Evolutionary conservation across 2,888 invertebrate genomes (phyloP).

Genomic region (Stenodema calcarata): DNA sequence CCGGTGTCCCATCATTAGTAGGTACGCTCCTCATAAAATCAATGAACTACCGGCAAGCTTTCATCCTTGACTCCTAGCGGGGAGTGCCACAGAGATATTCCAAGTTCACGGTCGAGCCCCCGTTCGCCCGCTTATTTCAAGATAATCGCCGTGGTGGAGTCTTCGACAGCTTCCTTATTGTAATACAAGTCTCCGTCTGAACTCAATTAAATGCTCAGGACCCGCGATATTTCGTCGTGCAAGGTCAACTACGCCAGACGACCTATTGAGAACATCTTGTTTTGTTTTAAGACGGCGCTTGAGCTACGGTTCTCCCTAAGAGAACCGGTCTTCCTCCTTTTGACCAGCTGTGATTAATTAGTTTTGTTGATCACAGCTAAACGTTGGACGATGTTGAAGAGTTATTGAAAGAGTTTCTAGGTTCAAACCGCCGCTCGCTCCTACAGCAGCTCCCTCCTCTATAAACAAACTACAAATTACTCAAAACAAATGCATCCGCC

Average conservation of each 20-base stretch:
- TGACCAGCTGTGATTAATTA: too few relatives aligned
- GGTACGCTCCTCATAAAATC: too few relatives aligned
- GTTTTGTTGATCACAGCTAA: too few relatives aligned
- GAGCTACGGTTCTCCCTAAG: too few relatives aligned
- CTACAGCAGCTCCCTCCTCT: too few relatives aligned
- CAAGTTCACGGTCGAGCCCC: conserved; percentile 3
- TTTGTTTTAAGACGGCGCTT: background rate
- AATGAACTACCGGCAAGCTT: background rate
- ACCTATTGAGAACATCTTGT: background rate
- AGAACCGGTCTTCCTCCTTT: too few relatives aligned
- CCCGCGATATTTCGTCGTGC: background rate
- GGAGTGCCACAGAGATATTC: background rate
- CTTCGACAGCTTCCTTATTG: background rate
- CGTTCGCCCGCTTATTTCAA: background rate
- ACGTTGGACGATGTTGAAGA: too few relatives aligned
- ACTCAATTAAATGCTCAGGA: background rate
- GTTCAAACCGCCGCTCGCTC: too few relatives aligned
- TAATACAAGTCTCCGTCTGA: background rate
- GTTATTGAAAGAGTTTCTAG: too few relatives aligned
- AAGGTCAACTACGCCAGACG: background rate
- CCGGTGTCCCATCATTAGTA: too few relatives aligned
- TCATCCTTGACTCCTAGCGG: conserved; percentile 8
- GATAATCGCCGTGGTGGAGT: background rate
- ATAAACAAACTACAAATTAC: too few relatives aligned
- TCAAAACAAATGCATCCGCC: too few relatives aligned